These are phyloP conservation scores for Lumbricus terrestris DNA, from an alignment of 2,888 invertebrate species.

Conservation along the genomic window DNA sequence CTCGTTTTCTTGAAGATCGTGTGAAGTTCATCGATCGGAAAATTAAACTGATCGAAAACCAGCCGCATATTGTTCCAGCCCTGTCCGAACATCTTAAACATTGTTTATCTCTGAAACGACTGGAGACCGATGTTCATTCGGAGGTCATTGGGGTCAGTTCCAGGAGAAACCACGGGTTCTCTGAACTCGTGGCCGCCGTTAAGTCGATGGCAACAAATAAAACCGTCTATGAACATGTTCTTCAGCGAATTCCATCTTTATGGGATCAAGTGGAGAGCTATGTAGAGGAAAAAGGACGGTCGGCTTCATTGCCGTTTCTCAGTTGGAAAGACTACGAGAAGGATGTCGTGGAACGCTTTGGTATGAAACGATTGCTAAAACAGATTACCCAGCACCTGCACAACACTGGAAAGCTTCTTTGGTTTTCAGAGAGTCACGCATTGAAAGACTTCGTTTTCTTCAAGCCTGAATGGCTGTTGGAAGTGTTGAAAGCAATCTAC, in stretches of 20 bases:
- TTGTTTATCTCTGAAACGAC: conserved; percentile 48
- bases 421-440: conserved; percentile 47
- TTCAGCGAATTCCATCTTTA: conserved; percentile 53
- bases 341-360: conserved; percentile 49
- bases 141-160: conserved; percentile 51
- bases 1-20: conserved; percentile 41
- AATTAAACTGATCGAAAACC: conserved; percentile 49
- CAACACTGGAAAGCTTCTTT: conserved; percentile 48
- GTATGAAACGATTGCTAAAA: conserved; percentile 51
- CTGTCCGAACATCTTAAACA: conserved; percentile 53
- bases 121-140: conserved; percentile 45
- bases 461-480: conserved; percentile 53
- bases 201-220: conserved; percentile 46
- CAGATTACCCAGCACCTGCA: conserved; percentile 54
- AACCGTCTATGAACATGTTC: conserved; percentile 42
- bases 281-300: conserved; percentile 51
- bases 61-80: conserved; percentile 51
- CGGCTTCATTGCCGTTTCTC: conserved; percentile 50
- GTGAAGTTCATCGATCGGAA: conserved; percentile 37
- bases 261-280: conserved; percentile 55
- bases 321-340: conserved; percentile 47
- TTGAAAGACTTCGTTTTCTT: conserved; percentile 50
- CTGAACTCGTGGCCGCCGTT: conserved; percentile 47
- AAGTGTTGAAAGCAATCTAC: conserved; percentile 47
- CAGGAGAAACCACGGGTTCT: conserved; percentile 44